Percentiles rank a stretch among this genome's conserved stretches.
These are phyloP conservation scores for Ormyrus rosae DNA, from an alignment of 2,888 invertebrate species.

Conservation along the genomic window DNA sequence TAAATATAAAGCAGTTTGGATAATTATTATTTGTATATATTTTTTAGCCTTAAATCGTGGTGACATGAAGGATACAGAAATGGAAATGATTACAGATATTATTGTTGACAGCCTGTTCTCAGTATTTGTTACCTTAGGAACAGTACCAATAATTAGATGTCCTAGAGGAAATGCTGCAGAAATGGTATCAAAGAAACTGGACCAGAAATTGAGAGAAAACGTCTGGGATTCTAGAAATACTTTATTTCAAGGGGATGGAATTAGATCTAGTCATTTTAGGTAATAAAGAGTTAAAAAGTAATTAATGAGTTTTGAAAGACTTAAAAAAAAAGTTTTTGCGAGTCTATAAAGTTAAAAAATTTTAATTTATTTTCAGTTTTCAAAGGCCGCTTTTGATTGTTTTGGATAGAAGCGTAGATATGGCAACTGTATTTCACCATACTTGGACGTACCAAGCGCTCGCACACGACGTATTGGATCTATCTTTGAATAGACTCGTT, in stretches of 20 bases:
- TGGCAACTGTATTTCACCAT: slow-evolving; percentile 98
- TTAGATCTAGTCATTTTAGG: slow-evolving; percentile 82
- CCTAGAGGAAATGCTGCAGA: slow-evolving; percentile 98
- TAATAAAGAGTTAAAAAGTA: slow-evolving; percentile 61
- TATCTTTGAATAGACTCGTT: slow-evolving; percentile 89
- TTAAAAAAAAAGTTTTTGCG: too few relatives aligned
- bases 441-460: slow-evolving; percentile 99
- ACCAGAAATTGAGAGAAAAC: slow-evolving; percentile 97
- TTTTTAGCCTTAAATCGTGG: slow-evolving; percentile 91
- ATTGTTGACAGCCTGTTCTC: slow-evolving; percentile 98
- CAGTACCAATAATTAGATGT: slow-evolving; percentile 82
- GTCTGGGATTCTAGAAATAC: slow-evolving; percentile 97
- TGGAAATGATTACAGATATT: slow-evolving; percentile 94
- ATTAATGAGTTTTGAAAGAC: too few relatives aligned
- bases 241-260: slow-evolving; percentile 91
- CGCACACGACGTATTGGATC: slow-evolving; percentile 95
- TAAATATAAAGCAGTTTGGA: too few relatives aligned
- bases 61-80: slow-evolving; percentile 95
- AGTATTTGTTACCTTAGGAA: slow-evolving; percentile 96
- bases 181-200: slow-evolving; percentile 97
- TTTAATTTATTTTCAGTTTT: slow-evolving; percentile 82
- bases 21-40: too few relatives aligned
- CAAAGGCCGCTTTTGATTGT: slow-evolving; percentile 95
- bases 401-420: slow-evolving; percentile 94
- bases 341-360: not conserved